Percentiles rank a stretch among this genome's conserved stretches.
Conservation (phyloP, 2,113 vertebrate species). For the Strix uralensis region DNA sequence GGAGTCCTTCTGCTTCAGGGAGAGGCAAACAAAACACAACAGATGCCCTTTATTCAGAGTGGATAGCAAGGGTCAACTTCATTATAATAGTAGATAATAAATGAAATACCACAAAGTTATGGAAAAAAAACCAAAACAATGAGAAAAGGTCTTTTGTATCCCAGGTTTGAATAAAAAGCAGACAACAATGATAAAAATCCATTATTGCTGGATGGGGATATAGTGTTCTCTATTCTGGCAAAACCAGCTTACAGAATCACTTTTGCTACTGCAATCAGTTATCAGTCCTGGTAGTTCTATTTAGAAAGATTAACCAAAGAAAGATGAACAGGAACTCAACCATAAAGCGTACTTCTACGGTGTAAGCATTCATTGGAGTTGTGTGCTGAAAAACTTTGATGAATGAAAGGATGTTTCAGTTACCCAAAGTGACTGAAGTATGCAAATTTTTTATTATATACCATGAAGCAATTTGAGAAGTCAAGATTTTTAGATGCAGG, state of each 20-base stretch:
- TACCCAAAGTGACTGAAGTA: background rate
- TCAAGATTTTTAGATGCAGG: background rate
- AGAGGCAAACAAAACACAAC: background rate
- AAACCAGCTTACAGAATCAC: background rate
- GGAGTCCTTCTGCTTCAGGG: background rate
- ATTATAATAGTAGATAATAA: background rate
- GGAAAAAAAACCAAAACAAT: background rate
- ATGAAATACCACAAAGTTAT: background rate
- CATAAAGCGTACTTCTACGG: fast-evolving
- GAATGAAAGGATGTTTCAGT: background rate
- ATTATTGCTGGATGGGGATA: background rate
- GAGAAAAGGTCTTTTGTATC: background rate
- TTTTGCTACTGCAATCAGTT: background rate
- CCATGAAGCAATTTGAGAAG: background rate
- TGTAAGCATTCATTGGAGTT: background rate
- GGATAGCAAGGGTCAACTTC: background rate
- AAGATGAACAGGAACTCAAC: background rate
- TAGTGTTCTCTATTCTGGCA: background rate
- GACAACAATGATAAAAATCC: background rate
- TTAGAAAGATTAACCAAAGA: background rate
- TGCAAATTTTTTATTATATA: background rate
- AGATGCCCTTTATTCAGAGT: background rate
- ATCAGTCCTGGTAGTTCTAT: background rate
- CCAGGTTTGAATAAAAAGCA: background rate
- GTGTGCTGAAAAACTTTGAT: background rate